Conservation (phyloP, 2,888 invertebrate genomes). For the Neelides folsomi region DNA sequence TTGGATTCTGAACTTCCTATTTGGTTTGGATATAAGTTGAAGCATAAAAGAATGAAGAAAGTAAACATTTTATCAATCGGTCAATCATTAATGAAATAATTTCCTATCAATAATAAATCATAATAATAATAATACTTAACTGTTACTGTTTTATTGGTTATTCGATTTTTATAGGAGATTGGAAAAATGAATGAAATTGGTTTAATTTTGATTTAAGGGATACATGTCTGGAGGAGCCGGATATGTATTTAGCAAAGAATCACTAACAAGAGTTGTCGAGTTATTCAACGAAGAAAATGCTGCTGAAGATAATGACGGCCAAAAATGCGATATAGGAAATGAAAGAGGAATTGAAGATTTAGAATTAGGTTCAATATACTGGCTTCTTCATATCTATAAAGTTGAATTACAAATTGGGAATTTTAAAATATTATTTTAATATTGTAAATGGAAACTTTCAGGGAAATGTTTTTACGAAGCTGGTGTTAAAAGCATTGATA, state of each 20-base stretch:
- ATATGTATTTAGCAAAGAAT: slow-evolving; percentile 22
- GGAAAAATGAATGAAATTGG: too few relatives aligned
- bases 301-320: not conserved
- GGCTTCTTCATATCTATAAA: too few relatives aligned
- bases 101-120: too few relatives aligned
- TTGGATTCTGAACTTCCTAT: slow-evolving; percentile 9
- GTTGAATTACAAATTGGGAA: not conserved
- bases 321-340: slow-evolving; percentile 13
- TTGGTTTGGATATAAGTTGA: slow-evolving; percentile 31
- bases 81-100: too few relatives aligned
- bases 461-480: slow-evolving; percentile 25
- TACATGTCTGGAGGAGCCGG: slow-evolving; percentile 32
- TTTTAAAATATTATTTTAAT: not conserved
- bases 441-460: slow-evolving; percentile 4
- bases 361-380: slow-evolving; percentile 29
- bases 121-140: too few relatives aligned
- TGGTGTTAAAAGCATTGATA: slow-evolving; percentile 16
- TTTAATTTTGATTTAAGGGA: slow-evolving; percentile 12
- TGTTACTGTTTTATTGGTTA: too few relatives aligned
- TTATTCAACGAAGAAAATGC: slow-evolving; percentile 4
- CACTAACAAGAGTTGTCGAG: slow-evolving; percentile 9
- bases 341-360: slow-evolving; percentile 26
- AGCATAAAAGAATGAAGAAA: slow-evolving; percentile 16
- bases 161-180: too few relatives aligned
- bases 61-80: slow-evolving; percentile 10